Evolutionary conservation across 1,140 invertebrate species (phyloP).

Genomic region (Choristoneura fumiferana): DNA sequence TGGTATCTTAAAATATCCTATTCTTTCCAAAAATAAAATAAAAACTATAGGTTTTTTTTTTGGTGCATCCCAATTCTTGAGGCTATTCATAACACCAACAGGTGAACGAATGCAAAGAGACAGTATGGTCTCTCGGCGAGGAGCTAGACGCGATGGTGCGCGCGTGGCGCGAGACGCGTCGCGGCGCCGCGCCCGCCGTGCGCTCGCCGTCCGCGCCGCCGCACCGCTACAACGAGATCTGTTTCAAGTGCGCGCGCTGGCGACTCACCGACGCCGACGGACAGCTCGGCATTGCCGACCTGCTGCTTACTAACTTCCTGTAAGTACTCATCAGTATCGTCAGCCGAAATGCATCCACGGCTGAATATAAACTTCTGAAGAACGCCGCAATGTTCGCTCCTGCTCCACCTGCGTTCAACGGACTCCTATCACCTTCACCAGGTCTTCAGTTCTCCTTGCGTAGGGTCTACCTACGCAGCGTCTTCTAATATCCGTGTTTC

Average conservation of each 20-base stretch:
- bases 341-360: too few relatives aligned
- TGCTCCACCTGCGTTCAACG: too few relatives aligned
- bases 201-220: constrained; percentile 85
- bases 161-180: constrained; percentile 66
- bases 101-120: constrained; percentile 95
- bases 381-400: too few relatives aligned
- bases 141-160: constrained; percentile 93
- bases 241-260: constrained; percentile 99
- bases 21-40: too few relatives aligned
- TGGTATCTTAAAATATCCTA: too few relatives aligned
- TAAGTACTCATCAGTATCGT: constrained; percentile 64
- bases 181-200: constrained; percentile 58
- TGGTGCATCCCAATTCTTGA: too few relatives aligned
- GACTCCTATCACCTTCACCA: too few relatives aligned
- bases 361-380: too few relatives aligned
- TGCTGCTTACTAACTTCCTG: constrained; percentile 97
- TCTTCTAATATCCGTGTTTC: too few relatives aligned
- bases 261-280: constrained; percentile 97
- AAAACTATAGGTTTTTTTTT: too few relatives aligned
- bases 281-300: constrained; percentile 97
- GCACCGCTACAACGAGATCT: constrained; percentile 96
- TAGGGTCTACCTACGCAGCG: too few relatives aligned
- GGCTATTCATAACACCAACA: constrained; percentile 56
- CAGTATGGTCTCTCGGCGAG: constrained; percentile 91
- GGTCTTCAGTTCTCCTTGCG: too few relatives aligned